Percentiles rank a stretch among this genome's conserved stretches.
phyloP scores from a whole-genome alignment of 2,113 vertebrate species.

The Dendrocopos noguchii region DNA sequence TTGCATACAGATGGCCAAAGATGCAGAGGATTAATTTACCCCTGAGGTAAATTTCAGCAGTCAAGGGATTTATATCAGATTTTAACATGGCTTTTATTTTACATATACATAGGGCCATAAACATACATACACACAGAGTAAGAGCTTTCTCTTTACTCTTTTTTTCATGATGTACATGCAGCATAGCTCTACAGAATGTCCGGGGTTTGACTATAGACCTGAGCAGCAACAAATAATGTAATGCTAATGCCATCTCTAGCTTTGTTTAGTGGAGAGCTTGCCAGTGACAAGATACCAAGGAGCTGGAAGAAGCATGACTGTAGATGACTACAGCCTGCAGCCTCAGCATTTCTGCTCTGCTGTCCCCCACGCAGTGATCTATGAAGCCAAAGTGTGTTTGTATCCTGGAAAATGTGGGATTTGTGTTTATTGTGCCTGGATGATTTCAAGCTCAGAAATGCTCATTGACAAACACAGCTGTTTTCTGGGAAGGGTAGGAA shows the following conservation, averaged over 20 bases:
- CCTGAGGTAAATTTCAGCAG: not conserved
- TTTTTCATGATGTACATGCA: not conserved
- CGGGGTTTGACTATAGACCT: not conserved
- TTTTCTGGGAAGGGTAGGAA: not conserved
- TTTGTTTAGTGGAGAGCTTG: not conserved
- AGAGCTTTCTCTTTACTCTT: not conserved
- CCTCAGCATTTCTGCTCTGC: not conserved
- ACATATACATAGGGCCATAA: not conserved
- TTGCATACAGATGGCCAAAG: not conserved
- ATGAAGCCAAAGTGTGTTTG: not conserved
- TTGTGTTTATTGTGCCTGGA: not conserved
- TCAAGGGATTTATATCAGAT: not conserved
- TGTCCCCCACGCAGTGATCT: not conserved
- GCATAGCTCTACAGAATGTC: not conserved
- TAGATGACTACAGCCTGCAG: not conserved
- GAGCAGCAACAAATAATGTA: not conserved
- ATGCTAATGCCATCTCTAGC: not conserved
- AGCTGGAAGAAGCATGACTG: not conserved
- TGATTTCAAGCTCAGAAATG: not conserved
- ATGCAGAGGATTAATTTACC: not conserved
- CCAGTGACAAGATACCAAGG: not conserved
- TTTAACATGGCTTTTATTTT: not conserved
- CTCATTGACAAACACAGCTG: not conserved
- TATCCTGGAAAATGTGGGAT: not conserved
- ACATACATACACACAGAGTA: accelerated